phyloP scores from a whole-genome alignment of 2,888 invertebrate genomes.

The Chrysodeixis includens region DNA sequence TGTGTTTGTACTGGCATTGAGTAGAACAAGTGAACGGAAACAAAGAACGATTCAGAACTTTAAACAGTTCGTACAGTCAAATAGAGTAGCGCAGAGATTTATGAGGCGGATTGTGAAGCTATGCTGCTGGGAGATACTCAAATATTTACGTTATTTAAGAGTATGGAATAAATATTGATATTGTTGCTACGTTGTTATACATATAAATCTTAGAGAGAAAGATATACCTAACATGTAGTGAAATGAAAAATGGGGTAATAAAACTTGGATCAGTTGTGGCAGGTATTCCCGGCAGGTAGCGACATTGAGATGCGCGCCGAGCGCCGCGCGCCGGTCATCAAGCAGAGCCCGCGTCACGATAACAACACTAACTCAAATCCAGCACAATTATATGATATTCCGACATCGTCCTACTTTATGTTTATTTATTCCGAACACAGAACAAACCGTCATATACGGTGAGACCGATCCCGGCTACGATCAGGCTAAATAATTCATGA shows the following conservation, averaged over 20 bases:
- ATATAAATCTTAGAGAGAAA: background rate
- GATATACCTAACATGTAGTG: background rate
- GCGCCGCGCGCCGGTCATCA: background rate
- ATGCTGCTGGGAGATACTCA: background rate
- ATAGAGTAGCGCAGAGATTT: background rate
- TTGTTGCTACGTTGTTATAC: background rate
- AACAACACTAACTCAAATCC: slow-evolving; percentile 7
- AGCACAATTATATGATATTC: slow-evolving; percentile 42
- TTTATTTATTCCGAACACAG: slow-evolving; percentile 41
- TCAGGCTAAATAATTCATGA: slow-evolving; percentile 46
- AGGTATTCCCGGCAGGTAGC: background rate
- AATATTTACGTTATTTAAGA: background rate
- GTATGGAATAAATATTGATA: background rate
- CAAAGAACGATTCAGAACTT: slow-evolving; percentile 21
- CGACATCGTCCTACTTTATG: slow-evolving; percentile 36
- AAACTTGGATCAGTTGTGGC: too few species aligned
- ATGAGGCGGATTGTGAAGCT: background rate
- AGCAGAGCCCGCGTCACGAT: slow-evolving; percentile 11
- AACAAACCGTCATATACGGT: slow-evolving; percentile 29
- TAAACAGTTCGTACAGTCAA: slow-evolving; percentile 21
- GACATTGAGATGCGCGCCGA: slow-evolving; percentile 2
- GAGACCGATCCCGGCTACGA: slow-evolving; percentile 20
- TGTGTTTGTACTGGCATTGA: slow-evolving; percentile 33
- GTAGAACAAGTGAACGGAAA: slow-evolving; percentile 16
- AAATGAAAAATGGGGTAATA: background rate